Conservation (phyloP, 1,140 invertebrate species). For the Hylaeus anthracinus region DNA sequence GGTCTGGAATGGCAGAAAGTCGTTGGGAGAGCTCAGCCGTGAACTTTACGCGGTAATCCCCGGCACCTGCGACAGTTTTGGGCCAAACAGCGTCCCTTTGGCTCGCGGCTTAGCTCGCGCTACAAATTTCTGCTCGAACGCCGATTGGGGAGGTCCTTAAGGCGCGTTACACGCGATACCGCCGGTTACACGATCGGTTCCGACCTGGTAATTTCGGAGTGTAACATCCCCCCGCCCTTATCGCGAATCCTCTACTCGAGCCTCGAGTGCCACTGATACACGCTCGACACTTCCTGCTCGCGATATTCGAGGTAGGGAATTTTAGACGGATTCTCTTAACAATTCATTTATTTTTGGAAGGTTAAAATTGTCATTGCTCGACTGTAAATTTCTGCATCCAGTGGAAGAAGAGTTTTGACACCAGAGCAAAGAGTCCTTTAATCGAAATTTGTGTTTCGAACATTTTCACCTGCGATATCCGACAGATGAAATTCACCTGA, state of each 20-base stretch:
- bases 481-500: neutral
- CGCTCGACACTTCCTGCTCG: neutral
- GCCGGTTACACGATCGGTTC: slow-evolving; percentile 55
- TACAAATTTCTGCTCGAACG: slow-evolving; percentile 56
- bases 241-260: neutral
- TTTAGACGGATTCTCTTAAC: too few relatives aligned
- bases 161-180: slow-evolving; percentile 53
- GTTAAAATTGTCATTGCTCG: too few relatives aligned
- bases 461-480: neutral
- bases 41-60: slow-evolving; percentile 51
- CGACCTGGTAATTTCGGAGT: slow-evolving; percentile 38
- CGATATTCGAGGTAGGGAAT: neutral
- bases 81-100: slow-evolving; percentile 36
- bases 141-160: slow-evolving; percentile 49
- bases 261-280: slow-evolving; percentile 26
- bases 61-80: slow-evolving; percentile 54
- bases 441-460: too few relatives aligned
- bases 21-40: slow-evolving; percentile 12
- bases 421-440: too few relatives aligned
- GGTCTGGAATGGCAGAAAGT: slow-evolving; percentile 1
- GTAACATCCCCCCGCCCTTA: slow-evolving; percentile 24
- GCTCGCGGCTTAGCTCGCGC: slow-evolving; percentile 49
- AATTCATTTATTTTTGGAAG: too few relatives aligned
- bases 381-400: too few relatives aligned
- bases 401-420: too few relatives aligned